These are phyloP conservation scores for Drosophila guanche DNA, from an alignment of 1,140 invertebrate genomes.

Conservation along the genomic window DNA sequence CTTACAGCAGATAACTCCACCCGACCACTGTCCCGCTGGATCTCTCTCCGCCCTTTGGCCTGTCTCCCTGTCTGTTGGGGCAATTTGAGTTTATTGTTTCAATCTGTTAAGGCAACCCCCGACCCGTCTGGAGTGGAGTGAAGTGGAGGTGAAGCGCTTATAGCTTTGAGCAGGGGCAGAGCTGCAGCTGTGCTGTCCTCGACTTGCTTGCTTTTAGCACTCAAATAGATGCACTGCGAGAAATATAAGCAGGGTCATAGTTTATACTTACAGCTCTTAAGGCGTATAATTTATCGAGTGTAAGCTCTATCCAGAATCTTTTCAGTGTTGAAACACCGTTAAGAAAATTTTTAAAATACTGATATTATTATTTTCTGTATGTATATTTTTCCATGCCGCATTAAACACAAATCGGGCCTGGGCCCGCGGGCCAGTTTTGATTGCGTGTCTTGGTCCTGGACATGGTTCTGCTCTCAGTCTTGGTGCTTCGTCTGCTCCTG, in stretches of 20 bases:
- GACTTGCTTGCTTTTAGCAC: slow-evolving; percentile 5
- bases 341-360: neutral
- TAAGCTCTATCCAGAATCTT: no score
- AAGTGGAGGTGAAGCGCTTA: no score
- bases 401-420: slow-evolving; percentile 49
- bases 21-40: slow-evolving; percentile 5
- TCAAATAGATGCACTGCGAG: slow-evolving; percentile 7
- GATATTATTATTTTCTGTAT: slow-evolving; percentile 4
- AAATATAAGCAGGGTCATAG: neutral
- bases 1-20: slow-evolving; percentile 69
- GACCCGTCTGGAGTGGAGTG: slow-evolving; percentile 9
- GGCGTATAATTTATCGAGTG: no score
- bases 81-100: slow-evolving; percentile 70
- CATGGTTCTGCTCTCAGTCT: slow-evolving; percentile 9
- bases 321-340: no score
- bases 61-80: slow-evolving; percentile 14
- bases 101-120: slow-evolving; percentile 61
- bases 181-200: slow-evolving; percentile 24
- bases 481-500: slow-evolving; percentile 7
- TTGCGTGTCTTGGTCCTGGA: slow-evolving; percentile 24
- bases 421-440: slow-evolving; percentile 41
- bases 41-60: neutral
- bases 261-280: no score
- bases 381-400: slow-evolving; percentile 24
- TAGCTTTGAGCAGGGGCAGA: slow-evolving; percentile 11